A percentile compares a stretch with the other conserved stretches of the same genome.
These are phyloP conservation scores for Danio rerio DNA, from an alignment of 2,113 vertebrate genomes.

Conservation along the genomic window DNA sequence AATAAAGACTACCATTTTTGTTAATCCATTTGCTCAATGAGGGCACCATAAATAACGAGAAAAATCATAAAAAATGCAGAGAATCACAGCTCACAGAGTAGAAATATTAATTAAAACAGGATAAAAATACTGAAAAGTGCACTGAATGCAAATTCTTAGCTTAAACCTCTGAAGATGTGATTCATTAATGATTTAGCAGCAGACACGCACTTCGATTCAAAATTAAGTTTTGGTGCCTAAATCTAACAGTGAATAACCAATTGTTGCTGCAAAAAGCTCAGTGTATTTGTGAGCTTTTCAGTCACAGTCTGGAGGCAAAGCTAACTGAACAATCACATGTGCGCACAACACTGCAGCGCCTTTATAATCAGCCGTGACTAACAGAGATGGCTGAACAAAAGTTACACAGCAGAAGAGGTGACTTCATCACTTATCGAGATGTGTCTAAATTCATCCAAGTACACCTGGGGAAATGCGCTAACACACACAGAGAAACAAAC, in stretches of 20 bases:
- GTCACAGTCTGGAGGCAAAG: background rate
- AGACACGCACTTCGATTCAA: background rate
- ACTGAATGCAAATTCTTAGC: background rate
- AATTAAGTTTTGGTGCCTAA: background rate
- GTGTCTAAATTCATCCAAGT: slow-evolving; percentile 18
- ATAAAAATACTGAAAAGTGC: background rate
- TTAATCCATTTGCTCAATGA: no score
- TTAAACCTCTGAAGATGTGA: background rate
- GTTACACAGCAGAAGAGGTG: slow-evolving; percentile 1
- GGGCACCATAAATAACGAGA: no score
- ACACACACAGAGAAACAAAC: slow-evolving; percentile 52
- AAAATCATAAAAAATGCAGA: background rate
- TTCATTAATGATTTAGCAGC: background rate
- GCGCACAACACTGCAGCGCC: background rate
- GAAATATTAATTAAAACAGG: background rate
- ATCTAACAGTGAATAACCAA: background rate
- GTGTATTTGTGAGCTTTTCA: background rate
- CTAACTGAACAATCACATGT: slow-evolving; percentile 8
- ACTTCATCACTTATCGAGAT: slow-evolving; percentile 1
- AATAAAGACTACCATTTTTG: no score
- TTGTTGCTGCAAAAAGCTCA: background rate
- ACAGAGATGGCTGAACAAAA: background rate
- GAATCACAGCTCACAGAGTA: background rate
- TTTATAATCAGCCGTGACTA: background rate
- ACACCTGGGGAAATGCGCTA: slow-evolving; percentile 34